phyloP scores from a whole-genome alignment of 2,797 vertebrate genomes.

The Cottoperca gobio region DNA sequence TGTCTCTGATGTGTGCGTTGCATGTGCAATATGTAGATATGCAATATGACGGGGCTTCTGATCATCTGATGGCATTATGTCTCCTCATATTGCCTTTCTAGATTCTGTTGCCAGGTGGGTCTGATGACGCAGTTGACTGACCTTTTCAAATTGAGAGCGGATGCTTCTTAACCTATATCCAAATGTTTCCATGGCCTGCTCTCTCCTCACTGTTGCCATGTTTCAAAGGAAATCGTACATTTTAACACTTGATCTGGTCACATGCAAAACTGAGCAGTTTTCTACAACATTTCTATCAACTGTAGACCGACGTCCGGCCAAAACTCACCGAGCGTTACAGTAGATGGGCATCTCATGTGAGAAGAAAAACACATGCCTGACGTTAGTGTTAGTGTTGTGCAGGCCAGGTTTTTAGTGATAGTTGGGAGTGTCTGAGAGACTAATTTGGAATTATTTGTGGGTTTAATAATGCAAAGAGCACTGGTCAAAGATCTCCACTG shows the following conservation, averaged over 20 bases:
- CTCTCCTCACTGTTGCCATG: conserved; percentile 38
- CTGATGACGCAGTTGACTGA: conserved; percentile 32
- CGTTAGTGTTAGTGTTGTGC: background rate
- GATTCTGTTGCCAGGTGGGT: conserved; percentile 43
- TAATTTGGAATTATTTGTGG: conserved; percentile 14
- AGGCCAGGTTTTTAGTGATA: background rate
- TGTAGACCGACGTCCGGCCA: conserved; percentile 23
- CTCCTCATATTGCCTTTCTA: background rate
- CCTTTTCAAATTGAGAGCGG: conserved; percentile 57
- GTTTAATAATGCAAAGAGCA: conserved; percentile 7
- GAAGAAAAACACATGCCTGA: background rate
- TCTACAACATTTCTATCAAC: conserved; percentile 9
- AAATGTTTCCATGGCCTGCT: conserved; percentile 41
- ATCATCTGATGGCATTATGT: conserved; percentile 13
- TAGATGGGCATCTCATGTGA: background rate
- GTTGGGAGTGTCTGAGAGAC: background rate
- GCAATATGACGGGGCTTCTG: background rate
- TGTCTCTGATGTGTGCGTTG: background rate
- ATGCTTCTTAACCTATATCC: conserved; percentile 40
- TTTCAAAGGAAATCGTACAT: conserved; percentile 61
- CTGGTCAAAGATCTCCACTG: conserved; percentile 11
- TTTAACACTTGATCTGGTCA: conserved; percentile 39
- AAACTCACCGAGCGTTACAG: too few species aligned
- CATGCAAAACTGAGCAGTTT: background rate
- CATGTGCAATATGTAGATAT: conserved; percentile 3